Evolutionary conservation across 53 echinoderm and acorn worm species (phyloP).

Genomic region (Patiria pectinifera): DNA sequence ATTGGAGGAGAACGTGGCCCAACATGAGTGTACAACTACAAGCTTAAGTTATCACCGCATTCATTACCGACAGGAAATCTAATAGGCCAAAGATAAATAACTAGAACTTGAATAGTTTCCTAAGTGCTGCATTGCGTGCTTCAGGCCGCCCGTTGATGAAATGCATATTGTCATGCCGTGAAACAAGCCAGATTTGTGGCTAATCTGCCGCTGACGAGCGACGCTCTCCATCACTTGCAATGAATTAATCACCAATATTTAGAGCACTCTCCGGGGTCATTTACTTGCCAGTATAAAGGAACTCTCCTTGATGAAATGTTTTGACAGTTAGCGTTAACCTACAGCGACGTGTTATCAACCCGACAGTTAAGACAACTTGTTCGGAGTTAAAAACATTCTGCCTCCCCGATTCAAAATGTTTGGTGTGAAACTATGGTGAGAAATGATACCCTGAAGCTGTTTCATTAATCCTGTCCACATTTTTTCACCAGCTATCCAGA

Average conservation of each 20-base stretch:
- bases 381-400: not conserved
- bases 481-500: no score
- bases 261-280: not conserved
- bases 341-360: not conserved
- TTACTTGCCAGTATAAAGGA: not conserved
- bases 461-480: no score
- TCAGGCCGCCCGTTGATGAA: slow-evolving; percentile 33
- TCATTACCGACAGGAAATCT: slow-evolving; percentile 43
- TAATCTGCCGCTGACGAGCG: slow-evolving; percentile 34
- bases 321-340: not conserved
- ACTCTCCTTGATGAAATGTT: not conserved
- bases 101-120: slow-evolving; percentile 68
- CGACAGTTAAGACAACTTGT: not conserved
- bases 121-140: slow-evolving; percentile 56
- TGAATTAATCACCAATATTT: slow-evolving; percentile 22
- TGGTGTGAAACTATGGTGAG: not conserved
- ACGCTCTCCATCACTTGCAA: slow-evolving; percentile 21
- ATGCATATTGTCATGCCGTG: slow-evolving; percentile 32
- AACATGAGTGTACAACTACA: slow-evolving; percentile 38
- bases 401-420: not conserved
- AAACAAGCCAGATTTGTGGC: slow-evolving; percentile 39
- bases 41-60: slow-evolving; percentile 45
- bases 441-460: not conserved
- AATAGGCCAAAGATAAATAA: slow-evolving; percentile 63
- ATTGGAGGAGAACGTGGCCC: slow-evolving; percentile 29